Conservation (phyloP, 2,888 invertebrate genomes). For the Ormyrus rosae region DNA sequence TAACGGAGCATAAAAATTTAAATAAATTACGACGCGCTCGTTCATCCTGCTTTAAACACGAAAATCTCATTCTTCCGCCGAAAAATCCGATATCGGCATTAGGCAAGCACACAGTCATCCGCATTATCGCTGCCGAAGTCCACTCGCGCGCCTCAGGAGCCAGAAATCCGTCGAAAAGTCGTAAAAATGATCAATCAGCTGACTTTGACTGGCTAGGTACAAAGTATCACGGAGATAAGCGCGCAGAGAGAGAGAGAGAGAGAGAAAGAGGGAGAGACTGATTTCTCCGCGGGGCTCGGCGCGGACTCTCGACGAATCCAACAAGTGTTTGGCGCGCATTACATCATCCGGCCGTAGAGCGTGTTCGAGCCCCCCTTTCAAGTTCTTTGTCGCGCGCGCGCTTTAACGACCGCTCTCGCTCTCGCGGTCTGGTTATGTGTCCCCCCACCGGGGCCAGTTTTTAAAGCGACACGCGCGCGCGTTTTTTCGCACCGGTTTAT, state of each 20-base stretch:
- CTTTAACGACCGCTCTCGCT: background rate
- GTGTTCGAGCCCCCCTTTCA: constrained; percentile 49
- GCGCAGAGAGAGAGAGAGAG: background rate
- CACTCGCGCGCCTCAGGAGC: no score
- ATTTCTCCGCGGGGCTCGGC: background rate
- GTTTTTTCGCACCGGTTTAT: no score
- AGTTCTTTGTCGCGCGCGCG: constrained; percentile 50
- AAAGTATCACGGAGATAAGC: constrained; percentile 37
- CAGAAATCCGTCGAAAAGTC: no score
- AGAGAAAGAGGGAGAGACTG: background rate
- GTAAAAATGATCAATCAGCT: background rate
- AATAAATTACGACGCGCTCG: no score
- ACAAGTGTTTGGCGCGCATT: constrained; percentile 43
- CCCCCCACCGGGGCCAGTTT: no score
- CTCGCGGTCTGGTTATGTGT: background rate
- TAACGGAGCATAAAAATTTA: no score
- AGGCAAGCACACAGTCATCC: no score
- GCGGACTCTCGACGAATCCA: constrained; percentile 13
- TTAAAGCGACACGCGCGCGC: no score
- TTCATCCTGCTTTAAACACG: no score
- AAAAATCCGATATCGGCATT: no score
- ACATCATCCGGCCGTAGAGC: constrained; percentile 39
- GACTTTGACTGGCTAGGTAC: constrained; percentile 6
- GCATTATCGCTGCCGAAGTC: no score
- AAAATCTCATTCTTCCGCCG: no score